phyloP scores from a whole-genome alignment of 2,113 vertebrate species.

The Ramphastos sulfuratus region DNA sequence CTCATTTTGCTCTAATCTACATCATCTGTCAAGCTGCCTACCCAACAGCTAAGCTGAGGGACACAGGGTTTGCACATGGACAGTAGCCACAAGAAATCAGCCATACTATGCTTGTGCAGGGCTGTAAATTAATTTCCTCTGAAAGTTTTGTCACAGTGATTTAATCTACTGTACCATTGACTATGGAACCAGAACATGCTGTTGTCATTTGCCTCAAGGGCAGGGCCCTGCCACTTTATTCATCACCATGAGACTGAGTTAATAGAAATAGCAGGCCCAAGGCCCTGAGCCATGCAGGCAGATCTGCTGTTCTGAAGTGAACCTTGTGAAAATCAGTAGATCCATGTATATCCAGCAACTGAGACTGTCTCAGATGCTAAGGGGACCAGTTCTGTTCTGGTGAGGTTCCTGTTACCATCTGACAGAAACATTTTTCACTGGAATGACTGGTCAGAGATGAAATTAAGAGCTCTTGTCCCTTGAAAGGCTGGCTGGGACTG shows the following conservation, averaged over 20 bases:
- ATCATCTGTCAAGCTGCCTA: not conserved
- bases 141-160: not conserved
- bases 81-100: not conserved
- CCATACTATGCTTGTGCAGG: not conserved
- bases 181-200: not conserved
- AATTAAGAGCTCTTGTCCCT: not conserved
- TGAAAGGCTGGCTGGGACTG: not conserved
- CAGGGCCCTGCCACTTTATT: not conserved
- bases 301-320: not conserved
- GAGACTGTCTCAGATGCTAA: not conserved
- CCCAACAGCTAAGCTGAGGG: not conserved
- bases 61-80: not conserved
- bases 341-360: not conserved
- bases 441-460: not conserved
- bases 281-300: not conserved
- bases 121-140: constrained; percentile 19
- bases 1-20: not conserved
- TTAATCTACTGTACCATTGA: not conserved
- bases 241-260: not conserved
- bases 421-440: not conserved
- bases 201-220: not conserved
- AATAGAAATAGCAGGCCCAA: not conserved
- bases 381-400: not conserved
- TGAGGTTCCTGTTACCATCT: not conserved
- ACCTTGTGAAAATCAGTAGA: not conserved